phyloP scores from a whole-genome alignment of 1,140 invertebrate species.

The Pollicipes pollicipes region DNA sequence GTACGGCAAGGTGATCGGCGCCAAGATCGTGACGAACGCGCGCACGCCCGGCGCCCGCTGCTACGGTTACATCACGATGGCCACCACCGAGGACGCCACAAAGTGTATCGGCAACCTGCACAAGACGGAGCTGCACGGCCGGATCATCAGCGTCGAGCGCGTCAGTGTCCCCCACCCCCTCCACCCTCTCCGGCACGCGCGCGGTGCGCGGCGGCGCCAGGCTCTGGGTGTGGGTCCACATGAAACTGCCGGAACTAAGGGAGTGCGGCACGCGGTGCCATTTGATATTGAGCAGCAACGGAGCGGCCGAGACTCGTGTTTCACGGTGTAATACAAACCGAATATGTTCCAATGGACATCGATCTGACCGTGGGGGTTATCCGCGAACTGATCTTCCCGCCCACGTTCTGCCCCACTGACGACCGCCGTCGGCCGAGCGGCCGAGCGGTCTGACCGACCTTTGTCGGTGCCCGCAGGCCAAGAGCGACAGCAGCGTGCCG shows the following conservation, averaged over 20 bases:
- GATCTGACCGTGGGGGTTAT: too few relatives aligned
- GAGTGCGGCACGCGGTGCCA: conserved; percentile 5
- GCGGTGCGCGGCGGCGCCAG: too few relatives aligned
- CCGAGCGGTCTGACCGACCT: too few relatives aligned
- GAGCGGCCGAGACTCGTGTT: too few relatives aligned
- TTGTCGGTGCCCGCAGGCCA: conserved; percentile 12
- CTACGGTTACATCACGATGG: conserved; percentile 90
- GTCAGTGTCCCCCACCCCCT: conserved; percentile 30
- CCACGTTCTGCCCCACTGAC: too few relatives aligned
- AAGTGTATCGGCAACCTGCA: conserved; percentile 77
- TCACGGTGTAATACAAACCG: too few relatives aligned
- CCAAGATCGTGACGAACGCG: conserved; percentile 91
- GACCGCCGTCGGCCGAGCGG: too few relatives aligned
- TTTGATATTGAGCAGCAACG: conserved; percentile 2
- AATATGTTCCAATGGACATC: too few relatives aligned
- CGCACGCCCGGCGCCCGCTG: conserved; percentile 72
- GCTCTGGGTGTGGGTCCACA: background rate
- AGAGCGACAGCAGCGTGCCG: conserved; percentile 9
- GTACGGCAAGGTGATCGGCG: conserved; percentile 78
- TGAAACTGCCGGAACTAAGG: background rate
- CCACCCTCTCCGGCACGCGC: too few relatives aligned
- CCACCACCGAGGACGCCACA: conserved; percentile 63
- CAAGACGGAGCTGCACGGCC: conserved; percentile 73
- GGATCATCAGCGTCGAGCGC: conserved; percentile 82
- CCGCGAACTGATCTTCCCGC: too few relatives aligned